Evolutionary conservation across 2,113 vertebrate genomes (phyloP).

Genomic region (Passer montanus): DNA sequence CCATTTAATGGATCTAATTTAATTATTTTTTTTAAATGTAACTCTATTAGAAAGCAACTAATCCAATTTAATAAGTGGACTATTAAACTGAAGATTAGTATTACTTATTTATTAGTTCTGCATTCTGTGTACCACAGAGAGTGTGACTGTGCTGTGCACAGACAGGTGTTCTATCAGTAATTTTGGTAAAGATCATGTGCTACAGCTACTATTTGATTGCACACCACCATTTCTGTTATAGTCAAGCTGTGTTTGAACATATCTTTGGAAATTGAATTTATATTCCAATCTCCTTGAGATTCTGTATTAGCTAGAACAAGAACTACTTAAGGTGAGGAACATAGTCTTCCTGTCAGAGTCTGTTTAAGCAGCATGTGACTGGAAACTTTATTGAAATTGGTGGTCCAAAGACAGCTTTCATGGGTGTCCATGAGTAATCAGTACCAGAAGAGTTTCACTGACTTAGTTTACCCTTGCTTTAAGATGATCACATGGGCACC

Average conservation of each 20-base stretch:
- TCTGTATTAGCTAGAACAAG: not conserved
- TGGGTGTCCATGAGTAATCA: not conserved
- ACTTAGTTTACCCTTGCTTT: not conserved
- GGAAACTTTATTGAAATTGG: not conserved
- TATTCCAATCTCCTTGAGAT: not conserved
- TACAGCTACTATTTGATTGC: not conserved
- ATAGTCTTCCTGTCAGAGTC: not conserved
- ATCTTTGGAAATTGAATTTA: not conserved
- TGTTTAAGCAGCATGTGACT: not conserved
- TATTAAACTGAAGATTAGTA: not conserved
- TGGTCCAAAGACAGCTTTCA: not conserved
- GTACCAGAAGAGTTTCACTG: not conserved
- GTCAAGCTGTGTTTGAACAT: not conserved
- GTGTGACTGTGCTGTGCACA: not conserved
- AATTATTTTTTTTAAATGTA: not conserved
- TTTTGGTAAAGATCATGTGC: not conserved
- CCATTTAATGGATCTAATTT: not conserved
- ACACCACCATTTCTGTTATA: not conserved
- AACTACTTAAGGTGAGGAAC: not conserved
- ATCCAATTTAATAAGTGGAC: not conserved
- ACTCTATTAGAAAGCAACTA: not conserved
- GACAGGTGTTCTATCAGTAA: not conserved
- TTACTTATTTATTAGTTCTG: not conserved
- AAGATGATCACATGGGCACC: fast-evolving
- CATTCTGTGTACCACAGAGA: not conserved